These are phyloP conservation scores for Meteorus colon DNA, from an alignment of 2,888 invertebrate genomes.

Conservation along the genomic window DNA sequence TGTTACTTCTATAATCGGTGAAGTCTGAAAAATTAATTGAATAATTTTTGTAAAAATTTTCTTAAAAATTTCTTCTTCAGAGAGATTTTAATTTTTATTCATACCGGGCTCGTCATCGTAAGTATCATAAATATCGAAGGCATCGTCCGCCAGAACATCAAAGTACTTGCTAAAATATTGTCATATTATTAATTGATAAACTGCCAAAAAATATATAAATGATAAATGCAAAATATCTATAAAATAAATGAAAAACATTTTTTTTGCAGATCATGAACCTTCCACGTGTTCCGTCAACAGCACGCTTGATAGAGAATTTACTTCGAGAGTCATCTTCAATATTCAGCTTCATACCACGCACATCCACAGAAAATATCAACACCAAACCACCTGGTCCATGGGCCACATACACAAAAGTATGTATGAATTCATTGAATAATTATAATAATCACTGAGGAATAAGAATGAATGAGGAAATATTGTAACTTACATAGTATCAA, in stretches of 20 bases:
- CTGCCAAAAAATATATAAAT: no score
- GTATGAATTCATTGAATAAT: not conserved
- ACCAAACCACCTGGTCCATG: not conserved
- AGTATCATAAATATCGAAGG: constrained; percentile 65
- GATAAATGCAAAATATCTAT: no score
- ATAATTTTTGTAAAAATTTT: not conserved
- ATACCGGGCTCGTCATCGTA: constrained; percentile 71
- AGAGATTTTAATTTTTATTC: not conserved
- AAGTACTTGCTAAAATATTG: constrained; percentile 63
- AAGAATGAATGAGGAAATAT: not conserved
- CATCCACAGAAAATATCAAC: not conserved
- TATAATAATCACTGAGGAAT: not conserved
- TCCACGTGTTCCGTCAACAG: constrained; percentile 70
- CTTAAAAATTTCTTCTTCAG: not conserved
- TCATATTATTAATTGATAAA: not conserved
- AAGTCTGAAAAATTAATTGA: constrained; percentile 59
- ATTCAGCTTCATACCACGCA: constrained; percentile 13
- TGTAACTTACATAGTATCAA: constrained; percentile 19
- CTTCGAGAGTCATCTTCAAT: constrained; percentile 58
- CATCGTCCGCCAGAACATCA: constrained; percentile 64
- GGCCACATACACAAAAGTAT: not conserved
- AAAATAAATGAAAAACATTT: not conserved
- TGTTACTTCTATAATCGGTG: constrained; percentile 78
- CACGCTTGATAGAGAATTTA: constrained; percentile 65
- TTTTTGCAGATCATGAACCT: constrained; percentile 57